Base-by-base conservation (phyloP, 2,797 vertebrate genomes). In the Pseudochirops cupreus region DNA sequence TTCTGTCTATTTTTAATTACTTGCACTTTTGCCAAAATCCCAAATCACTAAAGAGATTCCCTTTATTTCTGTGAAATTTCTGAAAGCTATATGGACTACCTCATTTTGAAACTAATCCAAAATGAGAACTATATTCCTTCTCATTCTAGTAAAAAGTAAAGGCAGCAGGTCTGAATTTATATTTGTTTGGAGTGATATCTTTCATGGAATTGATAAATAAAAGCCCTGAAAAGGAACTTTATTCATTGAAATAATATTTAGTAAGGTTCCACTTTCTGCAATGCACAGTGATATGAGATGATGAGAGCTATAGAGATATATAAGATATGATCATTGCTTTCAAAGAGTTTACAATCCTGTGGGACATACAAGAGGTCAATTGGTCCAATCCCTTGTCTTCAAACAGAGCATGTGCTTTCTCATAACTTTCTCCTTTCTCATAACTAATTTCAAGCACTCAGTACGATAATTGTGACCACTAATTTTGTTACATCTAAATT, bases 401-500 rank as follows among this genome's bases (percentile, higher is more conserved):
- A 82, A 46, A 67, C 9, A 31, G 9, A 94, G 4, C 59, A 90
- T 39, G 26, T 54, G 50, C 13, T 94, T 54, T 39, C 74, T 46
- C 46, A 46, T 46, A 46, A 46, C 46, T 46, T 46, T 46, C 46
- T 94, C 46, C 87, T 67, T 52, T 10, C 29, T 94, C 13, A 39
- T 50, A 82, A 28, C 74, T 87, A 12, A 87, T 87, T 46, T 26
- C 24, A 87, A 87, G 24, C 39, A 50, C 39, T 87, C 39, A 50
- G 39, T 50, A 87, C 39, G 12, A 87, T 24, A 87, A 87, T 87
- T 82, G 39, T 87, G 21, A 87, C 74, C 74, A 87, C 74, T 46
- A 87, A 87, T 87, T 87, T 87, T 50, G 39, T 87, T 39, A 50
- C 74, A 87, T 87, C 39, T 87, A 87, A 87, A 87, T 87, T 87